These are phyloP conservation scores for Ostrea denselamellosa DNA, from an alignment of 1,140 invertebrate species.

Conservation along the genomic window DNA sequence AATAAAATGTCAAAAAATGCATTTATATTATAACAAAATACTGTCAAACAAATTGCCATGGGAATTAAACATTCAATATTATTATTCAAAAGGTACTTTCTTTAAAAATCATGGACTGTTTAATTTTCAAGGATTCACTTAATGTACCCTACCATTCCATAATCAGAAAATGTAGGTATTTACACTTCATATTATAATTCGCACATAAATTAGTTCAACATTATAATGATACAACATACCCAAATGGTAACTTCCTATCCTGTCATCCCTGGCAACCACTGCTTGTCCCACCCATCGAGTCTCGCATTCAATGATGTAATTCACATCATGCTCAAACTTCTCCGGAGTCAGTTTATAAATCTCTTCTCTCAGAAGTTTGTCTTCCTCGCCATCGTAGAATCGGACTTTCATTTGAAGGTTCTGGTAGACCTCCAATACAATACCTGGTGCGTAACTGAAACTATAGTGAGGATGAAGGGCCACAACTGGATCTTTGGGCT, in stretches of 20 bases:
- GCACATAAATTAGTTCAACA: too few species aligned
- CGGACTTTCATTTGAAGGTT: constrained; percentile 62
- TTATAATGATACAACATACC: constrained; percentile 55
- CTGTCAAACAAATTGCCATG: too few species aligned
- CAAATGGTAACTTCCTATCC: constrained; percentile 68
- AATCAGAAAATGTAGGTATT: too few species aligned
- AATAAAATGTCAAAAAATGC: neutral
- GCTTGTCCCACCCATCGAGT: constrained; percentile 68
- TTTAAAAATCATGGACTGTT: too few species aligned
- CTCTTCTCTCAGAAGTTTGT: constrained; percentile 63
- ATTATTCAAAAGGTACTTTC: too few species aligned
- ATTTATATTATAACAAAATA: too few species aligned
- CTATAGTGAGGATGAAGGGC: constrained; percentile 70
- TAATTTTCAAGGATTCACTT: too few species aligned
- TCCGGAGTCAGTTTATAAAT: constrained; percentile 66
- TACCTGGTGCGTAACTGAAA: constrained; percentile 73
- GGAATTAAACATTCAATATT: too few species aligned
- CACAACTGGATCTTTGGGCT: constrained; percentile 67
- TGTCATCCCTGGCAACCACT: constrained; percentile 72
- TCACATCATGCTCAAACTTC: constrained; percentile 72
- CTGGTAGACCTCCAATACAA: constrained; percentile 60
- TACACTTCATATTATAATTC: too few species aligned
- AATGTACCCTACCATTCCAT: too few species aligned
- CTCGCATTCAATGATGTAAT: constrained; percentile 70
- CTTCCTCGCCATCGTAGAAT: constrained; percentile 70